Percentiles rank a stretch among this genome's conserved stretches.
Evolutionary conservation across 2,113 vertebrate species (phyloP).

Genomic region (Actinemys pallida): DNA sequence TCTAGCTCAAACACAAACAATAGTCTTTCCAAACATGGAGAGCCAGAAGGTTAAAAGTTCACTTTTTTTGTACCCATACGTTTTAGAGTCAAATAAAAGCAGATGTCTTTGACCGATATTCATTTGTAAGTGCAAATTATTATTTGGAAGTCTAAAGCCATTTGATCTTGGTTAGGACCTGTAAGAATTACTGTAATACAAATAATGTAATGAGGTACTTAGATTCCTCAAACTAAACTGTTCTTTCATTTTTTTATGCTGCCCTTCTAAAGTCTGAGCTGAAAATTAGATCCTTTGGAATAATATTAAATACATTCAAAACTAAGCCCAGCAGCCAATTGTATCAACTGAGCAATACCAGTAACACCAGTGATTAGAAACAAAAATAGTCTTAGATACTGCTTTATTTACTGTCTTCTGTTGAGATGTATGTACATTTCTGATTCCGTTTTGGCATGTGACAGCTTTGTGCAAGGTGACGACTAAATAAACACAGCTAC

Average conservation of each 20-base stretch:
- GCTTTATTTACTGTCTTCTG: neutral
- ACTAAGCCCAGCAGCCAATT: neutral
- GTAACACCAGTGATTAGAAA: neutral
- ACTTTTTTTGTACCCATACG: neutral
- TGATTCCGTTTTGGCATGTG: neutral
- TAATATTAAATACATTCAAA: neutral
- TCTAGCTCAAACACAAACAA: neutral
- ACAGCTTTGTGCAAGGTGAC: rapidly evolving
- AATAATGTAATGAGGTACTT: neutral
- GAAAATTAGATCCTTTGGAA: neutral
- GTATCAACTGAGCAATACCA: neutral
- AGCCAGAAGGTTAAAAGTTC: neutral
- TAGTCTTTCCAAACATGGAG: neutral
- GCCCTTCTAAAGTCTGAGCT: neutral
- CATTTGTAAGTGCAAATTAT: neutral
- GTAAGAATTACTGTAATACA: neutral
- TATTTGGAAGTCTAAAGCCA: neutral
- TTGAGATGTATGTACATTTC: neutral
- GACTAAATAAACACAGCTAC: slow-evolving; percentile 5
- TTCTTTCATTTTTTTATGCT: neutral
- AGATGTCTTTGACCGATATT: neutral
- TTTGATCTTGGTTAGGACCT: neutral
- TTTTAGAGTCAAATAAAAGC: neutral
- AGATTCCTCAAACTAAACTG: neutral
- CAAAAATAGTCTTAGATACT: neutral